These are phyloP conservation scores for Apodemus agrarius DNA, from an alignment of 2,797 vertebrate genomes.

Conservation along the genomic window DNA sequence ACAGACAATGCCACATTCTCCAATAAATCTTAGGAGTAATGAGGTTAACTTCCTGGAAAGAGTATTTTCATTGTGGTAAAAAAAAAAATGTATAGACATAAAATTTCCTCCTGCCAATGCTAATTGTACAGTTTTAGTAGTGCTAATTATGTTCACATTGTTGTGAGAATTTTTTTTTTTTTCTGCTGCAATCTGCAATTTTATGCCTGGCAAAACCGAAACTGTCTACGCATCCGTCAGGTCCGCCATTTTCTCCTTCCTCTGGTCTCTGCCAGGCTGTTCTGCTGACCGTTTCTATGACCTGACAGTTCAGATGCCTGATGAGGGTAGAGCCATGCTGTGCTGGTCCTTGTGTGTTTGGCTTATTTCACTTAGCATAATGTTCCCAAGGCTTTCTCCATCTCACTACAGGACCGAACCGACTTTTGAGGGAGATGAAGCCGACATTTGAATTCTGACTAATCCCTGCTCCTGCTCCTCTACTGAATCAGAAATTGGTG, in stretches of 20 bases:
- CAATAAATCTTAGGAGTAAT: not conserved
- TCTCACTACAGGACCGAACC: not conserved
- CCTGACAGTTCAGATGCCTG: not conserved
- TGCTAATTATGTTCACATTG: not conserved
- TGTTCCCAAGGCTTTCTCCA: not conserved
- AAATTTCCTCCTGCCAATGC: constrained; percentile 1
- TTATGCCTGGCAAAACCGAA: constrained; percentile 25
- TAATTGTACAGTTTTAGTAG: not conserved
- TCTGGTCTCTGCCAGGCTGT: not conserved
- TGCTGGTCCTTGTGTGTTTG: not conserved
- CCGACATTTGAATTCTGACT: constrained; percentile 30
- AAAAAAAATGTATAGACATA: not conserved
- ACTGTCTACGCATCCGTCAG: not conserved
- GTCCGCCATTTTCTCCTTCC: not conserved
- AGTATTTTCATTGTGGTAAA: not conserved
- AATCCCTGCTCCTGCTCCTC: not conserved
- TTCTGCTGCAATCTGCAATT: no score
- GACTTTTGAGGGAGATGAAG: not conserved
- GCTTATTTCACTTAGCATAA: not conserved
- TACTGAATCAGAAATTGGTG: not conserved
- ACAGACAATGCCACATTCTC: not conserved
- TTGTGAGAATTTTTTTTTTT: no score
- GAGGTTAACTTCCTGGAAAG: not conserved
- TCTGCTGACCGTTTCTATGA: constrained; percentile 24
- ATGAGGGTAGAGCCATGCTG: not conserved